Base-by-base conservation (phyloP, 2,888 invertebrate species). In the Atrina japonica region DNA sequence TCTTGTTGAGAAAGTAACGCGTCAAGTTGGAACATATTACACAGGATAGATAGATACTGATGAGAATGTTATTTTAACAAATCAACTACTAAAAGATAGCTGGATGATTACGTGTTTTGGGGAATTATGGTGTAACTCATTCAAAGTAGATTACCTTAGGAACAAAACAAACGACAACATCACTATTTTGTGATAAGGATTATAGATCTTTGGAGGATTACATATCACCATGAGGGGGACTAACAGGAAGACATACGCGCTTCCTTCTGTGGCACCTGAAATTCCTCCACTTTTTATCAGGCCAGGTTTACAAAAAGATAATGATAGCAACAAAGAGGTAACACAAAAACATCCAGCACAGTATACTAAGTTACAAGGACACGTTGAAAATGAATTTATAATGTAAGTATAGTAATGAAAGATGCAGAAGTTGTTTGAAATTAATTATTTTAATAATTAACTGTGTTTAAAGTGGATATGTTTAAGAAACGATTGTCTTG, bases 311-410 rank as follows among this genome's bases (percentile, higher is more conserved):
- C 25, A 35, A 16, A 47, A 11, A 5, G 29, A 41, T 11, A 27
- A 2, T 43, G 29, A 55, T 11, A 6, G 1, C 16, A 29, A 35
- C 14, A 53, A 65, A 16, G 65, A 55, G 11, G 25, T n/a, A 45
- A 14, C 1, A 2, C 35, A 45, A 27, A 61, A 61, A 14, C 55
- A 52, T 11, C 23, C 23, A 7, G 21, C 52, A 43, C 29, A 23
- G 6, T 49, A 61, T 25, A 61, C 55, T 16, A 68, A 68, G 21
- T 68, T 68, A 27, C 53, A 68, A 55, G 68, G 68, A 41, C 60
- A 61, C 35, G 61, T 61, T 43, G 68, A 68, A 49, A 68, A 55
- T 30, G 68, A 68, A 47, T 68, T 68, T 25, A 61, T 68, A n/a
- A 68, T 61, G 68, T 68, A 55, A 68, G 49, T 58, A 64, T 47